Percentiles rank a stretch among this genome's conserved stretches.
These are phyloP conservation scores for Bradypus variegatus DNA, from an alignment of 2,797 vertebrate genomes.

Conservation along the genomic window DNA sequence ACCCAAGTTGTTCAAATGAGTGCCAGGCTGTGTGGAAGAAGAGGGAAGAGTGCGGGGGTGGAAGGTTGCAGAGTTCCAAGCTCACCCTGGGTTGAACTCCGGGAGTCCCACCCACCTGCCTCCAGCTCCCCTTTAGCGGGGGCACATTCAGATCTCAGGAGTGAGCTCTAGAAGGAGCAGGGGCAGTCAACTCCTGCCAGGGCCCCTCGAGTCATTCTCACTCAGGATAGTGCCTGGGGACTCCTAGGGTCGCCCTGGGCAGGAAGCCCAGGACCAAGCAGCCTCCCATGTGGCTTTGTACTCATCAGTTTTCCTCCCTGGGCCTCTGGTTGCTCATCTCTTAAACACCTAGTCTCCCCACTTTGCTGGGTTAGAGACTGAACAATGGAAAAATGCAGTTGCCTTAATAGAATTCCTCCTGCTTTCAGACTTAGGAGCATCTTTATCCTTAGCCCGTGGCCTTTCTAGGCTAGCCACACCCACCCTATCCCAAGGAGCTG, in stretches of 20 bases:
- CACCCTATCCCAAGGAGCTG: background rate
- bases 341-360: background rate
- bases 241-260: background rate
- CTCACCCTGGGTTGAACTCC: background rate
- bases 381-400: background rate
- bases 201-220: background rate
- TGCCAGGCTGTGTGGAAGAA: background rate
- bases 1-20: background rate
- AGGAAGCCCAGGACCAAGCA: background rate
- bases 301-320: background rate
- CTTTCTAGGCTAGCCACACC: background rate
- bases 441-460: background rate
- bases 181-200: background rate
- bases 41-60: background rate
- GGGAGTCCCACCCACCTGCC: constrained; percentile 2
- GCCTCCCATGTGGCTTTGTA: background rate
- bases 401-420: background rate
- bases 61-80: background rate
- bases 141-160: background rate
- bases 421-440: background rate
- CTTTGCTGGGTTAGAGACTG: background rate
- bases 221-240: background rate
- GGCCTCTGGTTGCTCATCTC: constrained; percentile 5
- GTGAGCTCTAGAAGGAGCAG: background rate
- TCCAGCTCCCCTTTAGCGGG: background rate